Base-by-base conservation (phyloP, 2,888 invertebrate genomes). In the Sphaerophoria rueppellii region DNA sequence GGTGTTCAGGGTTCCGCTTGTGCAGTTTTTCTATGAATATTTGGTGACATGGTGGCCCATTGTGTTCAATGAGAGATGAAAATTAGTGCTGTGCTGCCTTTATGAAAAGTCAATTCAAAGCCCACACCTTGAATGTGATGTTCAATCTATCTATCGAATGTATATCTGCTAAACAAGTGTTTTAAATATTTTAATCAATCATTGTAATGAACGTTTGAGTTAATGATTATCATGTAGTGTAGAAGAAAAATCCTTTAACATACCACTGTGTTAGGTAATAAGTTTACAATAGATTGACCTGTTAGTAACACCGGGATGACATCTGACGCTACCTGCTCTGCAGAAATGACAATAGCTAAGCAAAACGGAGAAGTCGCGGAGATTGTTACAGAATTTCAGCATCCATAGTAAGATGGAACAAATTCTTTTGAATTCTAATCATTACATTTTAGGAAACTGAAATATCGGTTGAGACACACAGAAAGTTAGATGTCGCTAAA, bases 321-420 rank as follows among this genome's bases (percentile, higher is more conserved):
- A 63, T 4, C 7, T 67, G 72, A 6, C 34, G 40, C n/a, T 54
- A 16, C 3, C 57, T 35, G n/a, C 48, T 16, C 48, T 16, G 2
- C 6, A 37, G 6, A 32, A 12, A 40, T 3, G n/a, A 34, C 32
- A 55, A 6, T 43, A n/a, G n/a, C 6, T 40, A 40, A n/a, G 9
- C 11, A 6, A 61, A 14, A 9, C n/a, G 46, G 7, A 50, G 16
- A 58, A 32, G 52, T 4, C 11, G 34, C 50, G 11, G 11, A 48
- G 16, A 34, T 11, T 35, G 6, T 35, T 4, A 6, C 34, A 6
- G 35, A n/a, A 9, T 35, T 12, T 35, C 37, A 37, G 67, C 48
- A 50, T 37, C 57, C 69, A 16, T 65, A 77, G 80, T 83, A 83
- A 83, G 80, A 72, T 69, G 83, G 75, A 76, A 72, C 14, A 43